A percentile compares a stretch with the other conserved stretches of the same genome.
phyloP scores from a whole-genome alignment of 2,888 invertebrate genomes.

The Syrista parreyssii region DNA sequence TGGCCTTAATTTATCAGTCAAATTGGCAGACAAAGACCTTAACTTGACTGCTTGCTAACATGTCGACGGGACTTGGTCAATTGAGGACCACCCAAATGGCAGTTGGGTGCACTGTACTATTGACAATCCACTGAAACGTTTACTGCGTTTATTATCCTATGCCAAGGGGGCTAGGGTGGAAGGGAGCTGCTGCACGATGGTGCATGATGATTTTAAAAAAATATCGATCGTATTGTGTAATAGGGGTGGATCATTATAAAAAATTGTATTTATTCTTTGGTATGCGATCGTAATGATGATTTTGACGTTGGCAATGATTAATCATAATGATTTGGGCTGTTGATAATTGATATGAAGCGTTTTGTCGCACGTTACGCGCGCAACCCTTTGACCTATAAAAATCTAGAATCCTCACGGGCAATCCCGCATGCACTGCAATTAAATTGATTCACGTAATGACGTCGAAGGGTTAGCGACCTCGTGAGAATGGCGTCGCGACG shows the following conservation, averaged over 20 bases:
- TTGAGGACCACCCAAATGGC: constrained; percentile 59
- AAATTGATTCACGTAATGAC: constrained; percentile 19
- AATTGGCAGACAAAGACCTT: constrained; percentile 60
- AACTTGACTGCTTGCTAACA: constrained; percentile 60
- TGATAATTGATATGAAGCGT: neutral
- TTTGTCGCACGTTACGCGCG: constrained; percentile 13
- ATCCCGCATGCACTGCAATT: constrained; percentile 40
- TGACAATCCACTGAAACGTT: too few species aligned
- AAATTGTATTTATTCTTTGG: too few species aligned
- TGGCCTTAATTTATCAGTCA: constrained; percentile 48
- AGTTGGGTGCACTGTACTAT: too few species aligned
- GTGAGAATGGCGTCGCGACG: constrained; percentile 27
- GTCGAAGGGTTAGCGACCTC: constrained; percentile 26
- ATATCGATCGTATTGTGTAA: too few species aligned
- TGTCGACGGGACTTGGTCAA: constrained; percentile 52
- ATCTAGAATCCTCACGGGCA: constrained; percentile 28
- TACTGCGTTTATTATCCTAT: too few species aligned
- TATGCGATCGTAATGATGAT: too few species aligned
- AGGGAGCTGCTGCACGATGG: too few species aligned
- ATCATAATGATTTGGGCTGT: too few species aligned
- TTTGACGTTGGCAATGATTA: too few species aligned
- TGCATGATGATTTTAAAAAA: too few species aligned
- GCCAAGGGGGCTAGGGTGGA: too few species aligned
- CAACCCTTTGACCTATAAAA: constrained; percentile 28
- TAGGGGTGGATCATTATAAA: too few species aligned